Conservation (phyloP, 2,113 vertebrate genomes). For the Trogon surrucura region DNA sequence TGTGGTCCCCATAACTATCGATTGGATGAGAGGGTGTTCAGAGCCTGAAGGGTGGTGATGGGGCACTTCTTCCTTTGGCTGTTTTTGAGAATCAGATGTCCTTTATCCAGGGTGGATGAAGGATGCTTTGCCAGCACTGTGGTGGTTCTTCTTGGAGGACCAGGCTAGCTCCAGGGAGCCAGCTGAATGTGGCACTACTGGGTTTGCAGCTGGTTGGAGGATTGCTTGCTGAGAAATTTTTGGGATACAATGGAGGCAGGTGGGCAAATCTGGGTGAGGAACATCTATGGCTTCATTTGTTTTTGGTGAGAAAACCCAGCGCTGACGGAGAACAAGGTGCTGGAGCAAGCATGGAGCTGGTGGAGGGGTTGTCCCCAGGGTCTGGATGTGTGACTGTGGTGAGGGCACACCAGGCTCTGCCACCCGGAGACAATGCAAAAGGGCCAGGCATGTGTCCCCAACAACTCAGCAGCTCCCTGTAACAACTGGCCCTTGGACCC, state of each 20-base stretch:
- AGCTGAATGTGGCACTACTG: neutral
- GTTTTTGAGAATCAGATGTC: neutral
- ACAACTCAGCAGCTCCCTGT: neutral
- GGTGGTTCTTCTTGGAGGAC: neutral
- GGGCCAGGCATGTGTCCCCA: accelerated
- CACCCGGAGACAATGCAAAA: neutral
- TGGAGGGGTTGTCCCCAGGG: neutral
- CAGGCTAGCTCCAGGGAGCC: neutral
- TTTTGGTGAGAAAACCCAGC: neutral
- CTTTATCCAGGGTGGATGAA: neutral
- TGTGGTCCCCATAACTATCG: neutral
- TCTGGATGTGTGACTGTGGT: neutral
- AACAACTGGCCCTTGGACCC: neutral
- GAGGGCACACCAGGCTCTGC: neutral
- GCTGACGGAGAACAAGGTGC: neutral
- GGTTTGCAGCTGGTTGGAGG: neutral
- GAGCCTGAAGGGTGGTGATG: neutral
- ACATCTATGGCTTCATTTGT: neutral
- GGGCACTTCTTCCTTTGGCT: neutral
- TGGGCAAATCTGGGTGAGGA: neutral
- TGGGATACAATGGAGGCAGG: neutral
- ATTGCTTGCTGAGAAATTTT: neutral
- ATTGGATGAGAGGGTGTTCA: neutral
- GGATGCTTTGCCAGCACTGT: neutral
- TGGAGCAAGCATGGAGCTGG: neutral